Conservation (phyloP, 2,888 invertebrate genomes). For the Synanthedon myopaeformis region DNA sequence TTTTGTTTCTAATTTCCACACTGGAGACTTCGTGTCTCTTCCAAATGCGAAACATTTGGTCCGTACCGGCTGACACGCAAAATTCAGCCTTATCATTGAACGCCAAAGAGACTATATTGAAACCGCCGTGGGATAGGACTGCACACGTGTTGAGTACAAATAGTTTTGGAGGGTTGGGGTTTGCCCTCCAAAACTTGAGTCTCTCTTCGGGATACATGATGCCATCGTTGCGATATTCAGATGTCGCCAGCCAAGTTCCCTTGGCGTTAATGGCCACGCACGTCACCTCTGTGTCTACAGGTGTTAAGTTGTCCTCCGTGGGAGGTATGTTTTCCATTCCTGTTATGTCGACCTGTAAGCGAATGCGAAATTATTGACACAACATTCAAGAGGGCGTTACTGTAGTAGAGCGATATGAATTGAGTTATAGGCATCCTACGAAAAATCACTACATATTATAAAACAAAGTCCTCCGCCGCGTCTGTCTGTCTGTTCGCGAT, state of each 20-base stretch:
- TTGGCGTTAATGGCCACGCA: slow-evolving; percentile 49
- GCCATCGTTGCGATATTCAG: slow-evolving; percentile 58
- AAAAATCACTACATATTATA: too few species aligned
- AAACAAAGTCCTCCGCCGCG: too few species aligned
- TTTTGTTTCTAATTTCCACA: slow-evolving; percentile 7
- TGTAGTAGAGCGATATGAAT: too few species aligned
- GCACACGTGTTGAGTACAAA: slow-evolving; percentile 53
- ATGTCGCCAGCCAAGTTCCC: slow-evolving; percentile 53
- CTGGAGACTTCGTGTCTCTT: slow-evolving; percentile 23
- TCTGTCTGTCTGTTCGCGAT: too few species aligned
- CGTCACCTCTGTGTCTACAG: slow-evolving; percentile 54
- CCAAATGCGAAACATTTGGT: slow-evolving; percentile 59
- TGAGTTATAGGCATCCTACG: too few species aligned
- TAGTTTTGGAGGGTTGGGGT: slow-evolving; percentile 24
- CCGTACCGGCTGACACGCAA: slow-evolving; percentile 56
- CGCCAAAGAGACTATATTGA: slow-evolving; percentile 43
- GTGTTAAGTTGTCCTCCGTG: slow-evolving; percentile 47
- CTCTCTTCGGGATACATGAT: slow-evolving; percentile 50
- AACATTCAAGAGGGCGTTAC: too few species aligned
- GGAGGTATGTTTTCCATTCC: slow-evolving; percentile 49
- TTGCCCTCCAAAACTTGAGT: slow-evolving; percentile 49
- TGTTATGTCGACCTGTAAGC: slow-evolving; percentile 57
- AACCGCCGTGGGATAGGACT: slow-evolving; percentile 55
- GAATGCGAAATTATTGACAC: too few species aligned
- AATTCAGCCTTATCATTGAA: slow-evolving; percentile 43